These are phyloP conservation scores for Ceyx melanurus DNA, from an alignment of 2,113 vertebrate species.

Conservation along the genomic window DNA sequence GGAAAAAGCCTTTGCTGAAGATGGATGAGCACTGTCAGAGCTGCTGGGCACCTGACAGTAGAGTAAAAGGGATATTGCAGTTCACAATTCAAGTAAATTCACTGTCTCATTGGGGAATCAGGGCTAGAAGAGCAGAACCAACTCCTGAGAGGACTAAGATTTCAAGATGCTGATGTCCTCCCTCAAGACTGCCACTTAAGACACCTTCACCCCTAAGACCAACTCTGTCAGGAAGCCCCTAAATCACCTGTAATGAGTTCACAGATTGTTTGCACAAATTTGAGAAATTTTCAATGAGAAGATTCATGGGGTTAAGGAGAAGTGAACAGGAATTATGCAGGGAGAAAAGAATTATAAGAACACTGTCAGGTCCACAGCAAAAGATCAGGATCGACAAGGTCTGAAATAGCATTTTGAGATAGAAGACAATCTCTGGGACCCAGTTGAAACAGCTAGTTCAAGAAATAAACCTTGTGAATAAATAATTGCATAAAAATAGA, in stretches of 20 bases:
- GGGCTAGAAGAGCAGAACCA: not conserved
- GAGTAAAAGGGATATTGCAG: not conserved
- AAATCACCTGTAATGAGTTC: not conserved
- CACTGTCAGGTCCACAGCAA: not conserved
- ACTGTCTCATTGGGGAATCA: fast-evolving
- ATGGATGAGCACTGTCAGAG: not conserved
- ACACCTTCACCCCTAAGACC: not conserved
- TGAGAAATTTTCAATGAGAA: not conserved
- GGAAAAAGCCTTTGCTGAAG: not conserved
- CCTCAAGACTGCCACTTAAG: not conserved
- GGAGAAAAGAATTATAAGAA: not conserved
- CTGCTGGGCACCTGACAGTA: not conserved
- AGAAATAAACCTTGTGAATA: not conserved
- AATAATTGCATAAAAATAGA: not conserved
- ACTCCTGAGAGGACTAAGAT: not conserved
- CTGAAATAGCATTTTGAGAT: not conserved
- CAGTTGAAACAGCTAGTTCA: not conserved
- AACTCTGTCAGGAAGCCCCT: not conserved
- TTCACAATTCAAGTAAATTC: not conserved
- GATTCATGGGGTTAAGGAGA: not conserved
- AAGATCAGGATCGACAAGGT: not conserved
- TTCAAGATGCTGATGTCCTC: not conserved
- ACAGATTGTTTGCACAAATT: not conserved
- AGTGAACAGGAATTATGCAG: not conserved
- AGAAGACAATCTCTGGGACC: not conserved